These are phyloP conservation scores for Cyrtorhinus lividipennis DNA, from an alignment of 1,140 invertebrate genomes.

Conservation along the genomic window DNA sequence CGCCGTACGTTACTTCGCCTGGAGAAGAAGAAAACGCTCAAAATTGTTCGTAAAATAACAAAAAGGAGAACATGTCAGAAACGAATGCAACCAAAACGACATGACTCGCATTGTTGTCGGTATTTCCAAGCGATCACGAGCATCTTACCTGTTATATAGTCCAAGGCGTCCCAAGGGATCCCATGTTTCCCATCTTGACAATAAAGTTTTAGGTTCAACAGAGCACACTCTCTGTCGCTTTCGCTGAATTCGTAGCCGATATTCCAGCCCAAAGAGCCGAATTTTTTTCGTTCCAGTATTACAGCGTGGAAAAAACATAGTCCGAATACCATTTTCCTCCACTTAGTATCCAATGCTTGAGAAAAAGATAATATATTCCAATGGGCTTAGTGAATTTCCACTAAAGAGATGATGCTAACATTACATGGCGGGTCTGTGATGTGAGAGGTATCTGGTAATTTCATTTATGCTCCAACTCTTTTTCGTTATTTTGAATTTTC, in stretches of 20 bases:
- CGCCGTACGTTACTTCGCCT: constrained; percentile 80
- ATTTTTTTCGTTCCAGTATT: constrained; percentile 77
- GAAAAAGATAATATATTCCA: constrained; percentile 20
- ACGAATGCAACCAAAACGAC: too few species aligned
- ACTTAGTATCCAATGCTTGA: constrained; percentile 49
- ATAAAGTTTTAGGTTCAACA: constrained; percentile 73
- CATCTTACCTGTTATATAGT: constrained; percentile 64
- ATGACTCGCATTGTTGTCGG: too few species aligned
- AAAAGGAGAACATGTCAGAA: not conserved
- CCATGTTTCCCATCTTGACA: constrained; percentile 38
- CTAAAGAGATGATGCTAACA: too few species aligned
- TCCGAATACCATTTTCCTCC: constrained; percentile 62
- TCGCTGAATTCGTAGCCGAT: constrained; percentile 82
- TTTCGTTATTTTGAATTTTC: too few species aligned
- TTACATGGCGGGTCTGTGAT: too few species aligned
- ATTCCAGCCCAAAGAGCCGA: constrained; percentile 81
- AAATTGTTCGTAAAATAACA: not conserved
- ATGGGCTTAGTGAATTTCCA: not conserved
- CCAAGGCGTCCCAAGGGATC: constrained; percentile 76
- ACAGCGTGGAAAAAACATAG: constrained; percentile 73
- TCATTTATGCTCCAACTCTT: too few species aligned
- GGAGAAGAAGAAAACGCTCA: too few species aligned
- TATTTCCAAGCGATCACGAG: too few species aligned
- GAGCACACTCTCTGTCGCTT: constrained; percentile 71
- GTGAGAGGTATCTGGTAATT: too few species aligned